A percentile compares a stretch with the other conserved stretches of the same genome.
phyloP scores from a whole-genome alignment of 1,140 invertebrate genomes.

The Nomia melanderi region DNA sequence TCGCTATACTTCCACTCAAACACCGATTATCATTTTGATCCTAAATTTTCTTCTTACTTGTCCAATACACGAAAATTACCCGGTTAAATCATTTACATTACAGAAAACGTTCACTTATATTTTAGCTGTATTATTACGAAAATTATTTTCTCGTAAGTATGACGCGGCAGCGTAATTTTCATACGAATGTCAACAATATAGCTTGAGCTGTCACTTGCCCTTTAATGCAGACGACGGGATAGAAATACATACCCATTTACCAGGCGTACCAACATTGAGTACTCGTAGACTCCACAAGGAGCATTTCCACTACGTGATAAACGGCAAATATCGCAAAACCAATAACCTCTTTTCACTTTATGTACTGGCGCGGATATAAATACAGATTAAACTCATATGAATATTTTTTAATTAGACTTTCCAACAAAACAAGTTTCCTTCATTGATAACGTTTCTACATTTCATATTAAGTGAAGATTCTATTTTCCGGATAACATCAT shows the following conservation, averaged over 20 bases:
- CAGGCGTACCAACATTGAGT: constrained; percentile 43
- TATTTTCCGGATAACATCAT: background rate
- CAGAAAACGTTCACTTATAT: background rate
- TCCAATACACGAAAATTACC: background rate
- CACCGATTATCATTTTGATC: constrained; percentile 31
- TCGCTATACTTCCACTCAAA: constrained; percentile 11
- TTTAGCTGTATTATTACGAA: background rate
- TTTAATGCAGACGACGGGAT: constrained; percentile 67
- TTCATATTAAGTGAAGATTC: background rate
- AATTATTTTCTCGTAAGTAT: constrained; percentile 26
- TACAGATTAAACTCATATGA: background rate
- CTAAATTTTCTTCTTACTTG: background rate
- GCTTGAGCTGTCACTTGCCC: constrained; percentile 69
- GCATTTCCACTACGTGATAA: constrained; percentile 21
- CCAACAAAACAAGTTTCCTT: background rate
- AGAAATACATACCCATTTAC: constrained; percentile 44
- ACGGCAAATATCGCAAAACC: background rate
- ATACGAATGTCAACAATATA: constrained; percentile 63
- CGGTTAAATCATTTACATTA: background rate
- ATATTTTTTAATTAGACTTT: background rate
- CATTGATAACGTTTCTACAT: background rate
- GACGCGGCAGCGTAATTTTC: constrained; percentile 50
- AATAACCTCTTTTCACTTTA: background rate
- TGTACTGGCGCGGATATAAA: no score
- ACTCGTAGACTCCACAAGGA: background rate